A percentile compares a stretch with the other conserved stretches of the same genome.
These are phyloP conservation scores for Syritta pipiens DNA, from an alignment of 2,888 invertebrate genomes.

Conservation along the genomic window DNA sequence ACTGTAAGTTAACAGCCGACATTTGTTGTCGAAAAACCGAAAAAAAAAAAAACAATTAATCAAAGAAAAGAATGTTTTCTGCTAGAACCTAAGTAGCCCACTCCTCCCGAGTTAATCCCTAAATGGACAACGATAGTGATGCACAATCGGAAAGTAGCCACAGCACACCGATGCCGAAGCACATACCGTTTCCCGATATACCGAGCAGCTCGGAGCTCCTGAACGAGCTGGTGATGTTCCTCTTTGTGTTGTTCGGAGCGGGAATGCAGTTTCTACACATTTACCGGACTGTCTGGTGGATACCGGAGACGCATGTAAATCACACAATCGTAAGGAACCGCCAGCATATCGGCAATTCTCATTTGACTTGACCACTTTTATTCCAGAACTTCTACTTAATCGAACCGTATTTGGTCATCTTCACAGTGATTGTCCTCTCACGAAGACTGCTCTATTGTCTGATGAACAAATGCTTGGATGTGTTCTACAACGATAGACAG, in stretches of 20 bases:
- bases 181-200: constrained; percentile 89
- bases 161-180: constrained; percentile 83
- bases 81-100: not conserved
- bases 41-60: too few relatives aligned
- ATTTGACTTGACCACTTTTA: not conserved
- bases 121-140: constrained; percentile 63
- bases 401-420: constrained; percentile 91
- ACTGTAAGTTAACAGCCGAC: too few relatives aligned
- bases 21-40: too few relatives aligned
- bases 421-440: constrained; percentile 89
- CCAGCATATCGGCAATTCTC: too few relatives aligned
- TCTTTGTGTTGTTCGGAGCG: constrained; percentile 88
- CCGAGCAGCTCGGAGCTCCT: constrained; percentile 89
- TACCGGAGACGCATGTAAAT: constrained; percentile 93
- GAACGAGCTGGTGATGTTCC: constrained; percentile 92
- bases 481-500: constrained; percentile 79
- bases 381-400: constrained; percentile 95
- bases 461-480: constrained; percentile 80
- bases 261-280: constrained; percentile 95
- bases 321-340: constrained; percentile 93
- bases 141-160: constrained; percentile 40
- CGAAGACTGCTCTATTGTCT: constrained; percentile 88
- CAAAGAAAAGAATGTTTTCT: not conserved
- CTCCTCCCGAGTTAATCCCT: not conserved
- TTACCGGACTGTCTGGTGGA: constrained; percentile 98